These are phyloP conservation scores for Hipposideros armiger DNA, from an alignment of 2,113 vertebrate genomes.

Conservation along the genomic window DNA sequence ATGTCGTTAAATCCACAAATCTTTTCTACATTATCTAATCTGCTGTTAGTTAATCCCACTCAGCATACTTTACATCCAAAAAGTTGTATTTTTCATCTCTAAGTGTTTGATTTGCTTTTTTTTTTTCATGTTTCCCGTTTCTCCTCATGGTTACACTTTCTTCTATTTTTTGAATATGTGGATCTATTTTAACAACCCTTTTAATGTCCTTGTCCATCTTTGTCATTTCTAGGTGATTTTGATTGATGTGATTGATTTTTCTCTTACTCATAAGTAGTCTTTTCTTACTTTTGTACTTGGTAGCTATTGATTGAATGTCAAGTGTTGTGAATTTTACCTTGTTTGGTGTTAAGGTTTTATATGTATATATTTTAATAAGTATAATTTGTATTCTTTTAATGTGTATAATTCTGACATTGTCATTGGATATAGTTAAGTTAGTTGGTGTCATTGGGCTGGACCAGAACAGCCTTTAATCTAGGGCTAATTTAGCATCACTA, in stretches of 20 bases:
- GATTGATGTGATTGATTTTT: neutral
- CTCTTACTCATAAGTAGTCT: neutral
- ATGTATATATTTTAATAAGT: neutral
- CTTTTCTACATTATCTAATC: constrained; percentile 6
- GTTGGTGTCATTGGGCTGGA: neutral
- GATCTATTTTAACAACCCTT: constrained; percentile 2
- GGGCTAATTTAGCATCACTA: neutral
- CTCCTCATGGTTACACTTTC: neutral
- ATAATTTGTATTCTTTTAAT: neutral
- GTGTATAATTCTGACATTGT: neutral
- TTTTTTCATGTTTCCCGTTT: neutral
- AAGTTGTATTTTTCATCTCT: constrained; percentile 1
- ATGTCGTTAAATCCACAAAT: neutral
- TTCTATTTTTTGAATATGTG: constrained; percentile 1
- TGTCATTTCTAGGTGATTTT: neutral
- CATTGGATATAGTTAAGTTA: neutral
- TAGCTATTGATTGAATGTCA: neutral
- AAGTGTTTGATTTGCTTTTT: neutral
- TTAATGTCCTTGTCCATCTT: neutral
- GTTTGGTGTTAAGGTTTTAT: neutral
- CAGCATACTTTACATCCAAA: neutral
- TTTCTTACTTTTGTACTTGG: neutral
- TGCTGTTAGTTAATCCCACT: neutral
- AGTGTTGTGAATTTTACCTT: neutral
- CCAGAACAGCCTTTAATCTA: neutral